Evolutionary conservation across 2,797 vertebrate species (phyloP), one percentile per base, ranked within the genome.

Genomic region (Hydrolagus colliei): DNA sequence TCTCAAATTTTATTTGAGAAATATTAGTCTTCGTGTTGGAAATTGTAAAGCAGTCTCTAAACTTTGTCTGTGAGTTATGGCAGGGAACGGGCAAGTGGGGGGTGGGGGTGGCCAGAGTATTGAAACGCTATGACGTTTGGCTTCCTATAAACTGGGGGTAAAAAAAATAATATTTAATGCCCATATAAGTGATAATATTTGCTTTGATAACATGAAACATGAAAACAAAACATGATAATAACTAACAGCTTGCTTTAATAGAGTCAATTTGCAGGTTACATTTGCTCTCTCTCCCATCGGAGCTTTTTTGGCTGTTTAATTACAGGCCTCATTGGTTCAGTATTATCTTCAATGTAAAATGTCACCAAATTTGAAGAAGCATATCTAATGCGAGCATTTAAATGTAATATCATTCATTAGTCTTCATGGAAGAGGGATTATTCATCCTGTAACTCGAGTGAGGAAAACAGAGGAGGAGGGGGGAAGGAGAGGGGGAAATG

Each of bases 341-440:
- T 91, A 89, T 92, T 92, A 92, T 93, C 93, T 94, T 92, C 92
- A 89, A 90, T 91, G 86, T 91, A 92, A 93, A 93, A 84, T 84
- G 79, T 94, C 93, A 90, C 94, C 93, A 94, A 94, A 94, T 95
- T 91, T 94, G 94, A 94, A 94, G 93, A 90, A 94, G 93, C 94
- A 93, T 92, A 92, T 94, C 93, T 94, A 94, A 95, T 93, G 91
- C 87, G 88, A 92, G 89, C 92, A 92, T 90, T 94, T 94, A 93
- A 93, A 93, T 90, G 92, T 94, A 95, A 94, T 94, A 92, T 93
- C 93, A 94, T 90, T 95, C 93, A 93, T 94, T 95, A 95, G 93
- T 93, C 92, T 92, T 92, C 93, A 94, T 94, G 93, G 94, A 91
- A 90, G 89, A 94, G 93, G 92, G 93, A 92, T 89, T 90, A 94